Conservation (phyloP, 2,113 vertebrate species). For the Sebastes fasciatus region DNA sequence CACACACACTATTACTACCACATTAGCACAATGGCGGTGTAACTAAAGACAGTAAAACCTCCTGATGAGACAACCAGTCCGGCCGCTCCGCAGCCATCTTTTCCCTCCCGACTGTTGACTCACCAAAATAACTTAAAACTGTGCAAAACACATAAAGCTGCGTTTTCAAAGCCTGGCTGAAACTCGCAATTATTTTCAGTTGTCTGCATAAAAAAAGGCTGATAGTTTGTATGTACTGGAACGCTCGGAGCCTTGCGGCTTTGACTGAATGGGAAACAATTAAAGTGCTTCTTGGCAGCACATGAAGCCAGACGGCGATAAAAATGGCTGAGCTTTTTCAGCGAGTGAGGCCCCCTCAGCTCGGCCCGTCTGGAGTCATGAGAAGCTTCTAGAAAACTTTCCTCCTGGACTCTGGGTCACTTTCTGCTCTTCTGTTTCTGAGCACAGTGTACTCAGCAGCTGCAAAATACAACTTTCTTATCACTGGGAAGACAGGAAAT, state of each 20-base stretch:
- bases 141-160: conserved; percentile 27
- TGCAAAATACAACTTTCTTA: background rate
- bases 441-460: background rate
- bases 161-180: conserved; percentile 33
- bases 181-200: conserved; percentile 64
- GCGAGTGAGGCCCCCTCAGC: conserved; percentile 32
- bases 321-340: conserved; percentile 59
- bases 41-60: conserved; percentile 1
- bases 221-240: conserved; percentile 63
- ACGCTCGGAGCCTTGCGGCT: conserved; percentile 53
- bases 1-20: background rate
- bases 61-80: conserved; percentile 15
- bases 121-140: conserved; percentile 49
- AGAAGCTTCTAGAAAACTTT: conserved; percentile 47
- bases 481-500: background rate
- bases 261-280: conserved; percentile 71
- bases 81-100: conserved; percentile 49
- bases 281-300: conserved; percentile 67
- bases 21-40: conserved; percentile 5
- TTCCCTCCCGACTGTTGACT: conserved; percentile 30
- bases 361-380: conserved; percentile 34
- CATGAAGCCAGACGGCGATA: conserved; percentile 63
- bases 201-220: conserved; percentile 29
- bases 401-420: background rate
- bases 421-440: background rate